A percentile compares a stretch with the other conserved stretches of the same genome.
These are phyloP conservation scores for Microcebus jonahi DNA, from an alignment of 2,113 vertebrate species.

Conservation along the genomic window DNA sequence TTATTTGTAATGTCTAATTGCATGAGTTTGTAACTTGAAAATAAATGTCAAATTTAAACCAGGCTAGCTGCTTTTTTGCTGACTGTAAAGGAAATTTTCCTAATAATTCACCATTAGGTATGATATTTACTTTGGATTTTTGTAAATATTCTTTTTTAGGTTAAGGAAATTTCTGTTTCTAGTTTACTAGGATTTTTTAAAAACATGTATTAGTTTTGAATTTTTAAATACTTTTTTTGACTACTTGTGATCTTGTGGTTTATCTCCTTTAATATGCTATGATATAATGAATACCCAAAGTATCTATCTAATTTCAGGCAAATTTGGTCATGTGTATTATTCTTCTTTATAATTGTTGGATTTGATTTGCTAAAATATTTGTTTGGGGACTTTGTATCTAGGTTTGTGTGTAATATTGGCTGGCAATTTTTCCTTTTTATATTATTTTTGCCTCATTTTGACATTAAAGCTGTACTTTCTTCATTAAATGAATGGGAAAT, in stretches of 20 bases:
- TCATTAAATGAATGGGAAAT: background rate
- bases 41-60: background rate
- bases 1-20: background rate
- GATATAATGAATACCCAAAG: background rate
- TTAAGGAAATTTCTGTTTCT: slow-evolving; percentile 36
- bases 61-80: background rate
- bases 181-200: background rate
- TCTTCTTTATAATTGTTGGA: background rate
- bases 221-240: slow-evolving; percentile 33
- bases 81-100: slow-evolving; percentile 5
- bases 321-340: background rate
- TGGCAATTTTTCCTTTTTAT: slow-evolving; percentile 15
- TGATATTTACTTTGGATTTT: slow-evolving; percentile 54
- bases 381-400: background rate
- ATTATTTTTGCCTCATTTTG: background rate
- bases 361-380: slow-evolving; percentile 28
- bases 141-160: slow-evolving; percentile 43
- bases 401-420: background rate
- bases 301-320: background rate
- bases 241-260: slow-evolving; percentile 14
- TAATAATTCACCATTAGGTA: slow-evolving; percentile 18
- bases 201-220: background rate
- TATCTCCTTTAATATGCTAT: background rate
- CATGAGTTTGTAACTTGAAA: background rate
- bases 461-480: background rate